Evolutionary conservation across 2,888 invertebrate genomes (phyloP), one percentile per base, ranked within the genome.

Genomic region (Eilema depressum): DNA sequence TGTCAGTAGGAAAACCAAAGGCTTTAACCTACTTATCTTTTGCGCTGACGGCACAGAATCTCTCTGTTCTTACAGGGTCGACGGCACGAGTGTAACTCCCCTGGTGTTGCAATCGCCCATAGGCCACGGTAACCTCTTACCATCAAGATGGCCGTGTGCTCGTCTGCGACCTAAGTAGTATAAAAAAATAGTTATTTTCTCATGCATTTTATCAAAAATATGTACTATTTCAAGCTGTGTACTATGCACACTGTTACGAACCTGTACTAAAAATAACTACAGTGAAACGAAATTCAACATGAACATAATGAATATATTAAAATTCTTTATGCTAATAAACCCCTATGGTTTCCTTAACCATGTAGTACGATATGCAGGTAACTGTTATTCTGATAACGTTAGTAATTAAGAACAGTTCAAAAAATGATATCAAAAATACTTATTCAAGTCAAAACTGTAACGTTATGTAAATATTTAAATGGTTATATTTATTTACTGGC

Each of bases 261-360:
- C 25, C 30, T 33, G 33, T 2, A 7, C 30, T 61, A 30, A 25
- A 63, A 63, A 68, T 57, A 63, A 47, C 68, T 56, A 30, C 12
- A 61, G 7, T 26, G 33, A 62, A 56, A 63, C 68, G 56, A 26
- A 60, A 47, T 23, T 23, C 41, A n/a, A 11, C 17, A 33, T 60
- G 60, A 60, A 61, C 41, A 53, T 37, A n/a, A 28, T 25, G 28
- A 41, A 23, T 28, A 53, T 61, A 30, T 61, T 68, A 47, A 47
- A 62, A 62, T 62, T 53, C 20, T 53, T 62, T 68, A 68, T 62
- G 67, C 30, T 62, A 47, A 68, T 68, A 61, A 30, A 47, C 67
- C 61, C 67, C 30, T 65, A 65, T 47, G 41, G 47, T 28, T 28
- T 26, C 28, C 12, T 64, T 64, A 28, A 25, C 47, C 63, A 28